phyloP scores from a whole-genome alignment of 2,797 vertebrate genomes.

The Pterois miles region DNA sequence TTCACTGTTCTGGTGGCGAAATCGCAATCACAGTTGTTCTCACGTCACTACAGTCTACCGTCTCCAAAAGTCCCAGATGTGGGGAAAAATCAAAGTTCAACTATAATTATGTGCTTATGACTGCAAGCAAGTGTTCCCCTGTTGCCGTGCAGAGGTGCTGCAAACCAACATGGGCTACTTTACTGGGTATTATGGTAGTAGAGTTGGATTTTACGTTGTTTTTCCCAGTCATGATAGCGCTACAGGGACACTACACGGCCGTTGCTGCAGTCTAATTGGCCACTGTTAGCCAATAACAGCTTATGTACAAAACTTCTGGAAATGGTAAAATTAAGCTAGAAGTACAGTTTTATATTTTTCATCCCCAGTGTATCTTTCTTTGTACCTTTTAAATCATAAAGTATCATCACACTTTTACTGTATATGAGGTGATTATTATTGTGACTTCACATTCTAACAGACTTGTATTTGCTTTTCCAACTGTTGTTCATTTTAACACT shows the following conservation, averaged over 20 bases:
- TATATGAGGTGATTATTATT: slow-evolving; percentile 4
- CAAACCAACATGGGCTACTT: background rate
- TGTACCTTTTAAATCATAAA: background rate
- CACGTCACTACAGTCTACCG: slow-evolving; percentile 7
- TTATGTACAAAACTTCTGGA: slow-evolving; percentile 16
- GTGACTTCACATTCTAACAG: slow-evolving; percentile 11
- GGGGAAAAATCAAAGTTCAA: background rate
- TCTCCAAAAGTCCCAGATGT: slow-evolving; percentile 32
- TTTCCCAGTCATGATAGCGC: background rate
- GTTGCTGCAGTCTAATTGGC: slow-evolving; percentile 8
- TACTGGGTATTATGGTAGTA: slow-evolving; percentile 22
- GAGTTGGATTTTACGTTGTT: slow-evolving; percentile 13
- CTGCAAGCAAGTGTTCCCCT: background rate
- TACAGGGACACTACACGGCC: background rate
- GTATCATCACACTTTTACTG: background rate
- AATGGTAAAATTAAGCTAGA: background rate
- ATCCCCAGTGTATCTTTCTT: background rate
- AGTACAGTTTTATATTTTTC: background rate
- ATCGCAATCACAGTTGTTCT: slow-evolving; percentile 49
- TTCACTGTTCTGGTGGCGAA: background rate
- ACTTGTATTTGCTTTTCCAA: background rate
- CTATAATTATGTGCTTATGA: slow-evolving; percentile 12
- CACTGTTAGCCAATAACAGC: slow-evolving; percentile 7
- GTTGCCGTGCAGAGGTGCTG: background rate
- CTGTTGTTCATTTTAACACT: background rate